phyloP scores from a whole-genome alignment of 2,888 invertebrate genomes.

The Leptinotarsa juncta region DNA sequence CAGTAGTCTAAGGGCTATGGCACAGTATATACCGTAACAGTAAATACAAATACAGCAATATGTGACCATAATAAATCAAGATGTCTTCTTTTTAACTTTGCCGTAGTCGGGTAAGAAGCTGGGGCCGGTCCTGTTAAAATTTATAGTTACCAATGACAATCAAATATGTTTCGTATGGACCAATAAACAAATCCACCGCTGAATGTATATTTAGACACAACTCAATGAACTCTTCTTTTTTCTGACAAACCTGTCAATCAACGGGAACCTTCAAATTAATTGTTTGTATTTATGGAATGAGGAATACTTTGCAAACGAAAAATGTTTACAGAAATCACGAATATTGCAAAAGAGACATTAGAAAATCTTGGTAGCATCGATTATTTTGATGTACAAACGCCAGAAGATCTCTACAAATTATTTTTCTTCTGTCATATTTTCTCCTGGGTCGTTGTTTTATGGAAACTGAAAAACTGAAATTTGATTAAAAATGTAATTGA shows the following conservation, averaged over 20 bases:
- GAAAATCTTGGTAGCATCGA: constrained; percentile 44
- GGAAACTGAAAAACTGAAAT: constrained; percentile 49
- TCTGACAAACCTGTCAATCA: background rate
- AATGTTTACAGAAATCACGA: constrained; percentile 49
- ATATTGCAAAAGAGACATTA: constrained; percentile 43
- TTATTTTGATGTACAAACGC: constrained; percentile 52
- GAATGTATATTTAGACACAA: too few species aligned
- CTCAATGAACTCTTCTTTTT: background rate
- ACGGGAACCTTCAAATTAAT: background rate
- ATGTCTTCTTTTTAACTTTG: too few species aligned
- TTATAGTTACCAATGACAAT: too few species aligned
- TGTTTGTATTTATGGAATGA: background rate
- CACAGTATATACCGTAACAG: too few species aligned
- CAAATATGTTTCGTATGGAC: too few species aligned
- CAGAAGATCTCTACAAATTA: constrained; percentile 56
- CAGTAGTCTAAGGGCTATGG: too few species aligned
- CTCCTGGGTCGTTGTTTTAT: constrained; percentile 53
- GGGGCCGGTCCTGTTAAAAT: too few species aligned
- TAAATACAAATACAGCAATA: too few species aligned
- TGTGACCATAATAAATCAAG: too few species aligned
- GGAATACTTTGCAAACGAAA: constrained; percentile 13
- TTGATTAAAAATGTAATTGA: background rate
- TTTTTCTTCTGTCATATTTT: constrained; percentile 57
- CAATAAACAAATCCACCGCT: too few species aligned
- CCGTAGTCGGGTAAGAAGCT: too few species aligned